Evolutionary conservation across 2,113 vertebrate genomes (phyloP).

Genomic region (Diglossa brunneiventris): DNA sequence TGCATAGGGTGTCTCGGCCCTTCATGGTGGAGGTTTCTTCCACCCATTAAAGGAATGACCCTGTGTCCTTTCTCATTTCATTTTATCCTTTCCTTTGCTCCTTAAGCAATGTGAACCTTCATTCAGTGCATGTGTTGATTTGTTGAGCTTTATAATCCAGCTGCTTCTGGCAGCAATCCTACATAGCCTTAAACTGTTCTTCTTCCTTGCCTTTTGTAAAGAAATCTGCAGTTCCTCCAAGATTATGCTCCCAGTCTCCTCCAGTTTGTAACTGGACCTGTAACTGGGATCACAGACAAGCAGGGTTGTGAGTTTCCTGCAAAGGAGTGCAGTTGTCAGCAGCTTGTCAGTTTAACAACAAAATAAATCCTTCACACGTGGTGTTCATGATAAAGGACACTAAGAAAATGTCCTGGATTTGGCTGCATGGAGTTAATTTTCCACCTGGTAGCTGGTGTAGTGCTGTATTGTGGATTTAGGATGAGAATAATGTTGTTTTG

Average conservation of each 20-base stretch:
- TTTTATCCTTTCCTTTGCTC: not conserved
- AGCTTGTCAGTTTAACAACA: not conserved
- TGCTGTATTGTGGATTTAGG: not conserved
- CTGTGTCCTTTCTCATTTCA: not conserved
- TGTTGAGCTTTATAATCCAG: not conserved
- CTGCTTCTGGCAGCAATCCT: not conserved
- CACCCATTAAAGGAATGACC: not conserved
- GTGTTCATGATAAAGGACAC: not conserved
- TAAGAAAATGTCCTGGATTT: not conserved
- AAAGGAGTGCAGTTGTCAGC: not conserved
- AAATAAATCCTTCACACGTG: not conserved
- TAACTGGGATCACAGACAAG: rapidly evolving
- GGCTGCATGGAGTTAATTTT: not conserved
- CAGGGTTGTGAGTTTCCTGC: not conserved
- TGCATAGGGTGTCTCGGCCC: not conserved
- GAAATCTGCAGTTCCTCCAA: not conserved
- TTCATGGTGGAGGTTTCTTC: not conserved
- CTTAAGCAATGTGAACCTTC: not conserved
- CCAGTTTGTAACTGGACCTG: not conserved
- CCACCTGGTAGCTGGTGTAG: not conserved
- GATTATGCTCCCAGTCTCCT: not conserved
- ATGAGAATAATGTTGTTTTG: not conserved
- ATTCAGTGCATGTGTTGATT: not conserved
- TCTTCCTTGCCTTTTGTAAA: not conserved
- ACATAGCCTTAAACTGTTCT: not conserved